Conservation (phyloP, 1,140 invertebrate species). For the Harlomillsia oculata region DNA sequence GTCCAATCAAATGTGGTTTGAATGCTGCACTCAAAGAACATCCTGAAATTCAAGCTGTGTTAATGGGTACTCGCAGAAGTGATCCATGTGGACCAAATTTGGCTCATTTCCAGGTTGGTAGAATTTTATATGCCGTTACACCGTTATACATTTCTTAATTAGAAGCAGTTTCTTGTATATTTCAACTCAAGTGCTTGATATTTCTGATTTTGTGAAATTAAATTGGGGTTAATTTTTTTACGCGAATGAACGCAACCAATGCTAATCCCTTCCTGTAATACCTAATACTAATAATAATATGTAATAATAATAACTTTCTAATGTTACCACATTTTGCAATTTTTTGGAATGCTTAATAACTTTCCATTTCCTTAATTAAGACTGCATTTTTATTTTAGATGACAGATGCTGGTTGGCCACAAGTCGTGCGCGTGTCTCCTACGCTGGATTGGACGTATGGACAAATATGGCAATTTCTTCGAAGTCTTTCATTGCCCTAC, state of each 20-base stretch:
- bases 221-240: too few species aligned
- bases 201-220: too few species aligned
- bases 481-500: conserved; percentile 67
- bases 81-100: conserved; percentile 67
- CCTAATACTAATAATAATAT: too few species aligned
- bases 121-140: not conserved
- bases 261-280: too few species aligned
- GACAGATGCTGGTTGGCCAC: conserved; percentile 80
- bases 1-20: conserved; percentile 62
- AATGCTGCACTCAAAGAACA: conserved; percentile 51
- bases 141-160: not conserved
- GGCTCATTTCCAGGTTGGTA: conserved; percentile 55
- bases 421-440: conserved; percentile 74
- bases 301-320: too few species aligned
- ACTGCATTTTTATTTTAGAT: conserved; percentile 44
- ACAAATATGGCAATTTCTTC: conserved; percentile 80
- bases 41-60: conserved; percentile 61
- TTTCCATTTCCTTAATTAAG: not conserved
- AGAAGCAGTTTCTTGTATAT: too few species aligned
- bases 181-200: too few species aligned
- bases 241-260: too few species aligned
- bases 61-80: conserved; percentile 77
- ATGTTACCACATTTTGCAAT: not conserved
- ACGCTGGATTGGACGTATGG: conserved; percentile 80
- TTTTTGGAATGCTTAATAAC: not conserved